Conservation (phyloP, 1,140 invertebrate genomes). For the Ridgeia piscesae region DNA sequence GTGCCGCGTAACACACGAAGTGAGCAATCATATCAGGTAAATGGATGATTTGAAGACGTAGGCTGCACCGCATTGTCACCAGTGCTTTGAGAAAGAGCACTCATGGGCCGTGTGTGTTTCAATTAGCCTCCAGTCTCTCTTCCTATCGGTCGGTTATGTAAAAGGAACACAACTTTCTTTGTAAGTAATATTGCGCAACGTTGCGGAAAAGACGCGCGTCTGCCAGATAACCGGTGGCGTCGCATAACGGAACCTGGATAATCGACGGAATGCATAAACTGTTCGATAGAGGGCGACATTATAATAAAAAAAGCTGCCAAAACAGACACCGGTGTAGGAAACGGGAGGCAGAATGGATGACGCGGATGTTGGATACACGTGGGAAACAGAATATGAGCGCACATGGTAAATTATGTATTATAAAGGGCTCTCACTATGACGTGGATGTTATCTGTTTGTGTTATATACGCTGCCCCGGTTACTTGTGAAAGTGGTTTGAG, state of each 20-base stretch:
- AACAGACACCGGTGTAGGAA: background rate
- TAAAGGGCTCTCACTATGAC: background rate
- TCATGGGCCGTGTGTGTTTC: no score
- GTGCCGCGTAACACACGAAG: no score
- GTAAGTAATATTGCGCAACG: no score
- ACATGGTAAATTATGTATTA: slow-evolving; percentile 46
- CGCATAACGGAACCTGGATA: background rate
- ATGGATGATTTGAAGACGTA: no score
- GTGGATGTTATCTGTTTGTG: background rate
- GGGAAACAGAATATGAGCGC: slow-evolving; percentile 93
- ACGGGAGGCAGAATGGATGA: slow-evolving; percentile 51
- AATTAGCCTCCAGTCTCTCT: no score
- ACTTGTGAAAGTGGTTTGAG: background rate
- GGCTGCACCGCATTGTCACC: no score
- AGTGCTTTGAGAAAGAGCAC: no score
- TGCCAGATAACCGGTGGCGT: background rate
- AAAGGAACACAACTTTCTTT: no score
- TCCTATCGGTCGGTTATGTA: no score
- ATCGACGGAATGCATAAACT: background rate
- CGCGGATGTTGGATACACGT: slow-evolving; percentile 87
- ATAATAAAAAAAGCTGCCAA: background rate
- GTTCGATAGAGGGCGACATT: background rate
- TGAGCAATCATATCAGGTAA: no score
- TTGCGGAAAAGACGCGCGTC: no score
- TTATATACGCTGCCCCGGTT: background rate